phyloP scores from a whole-genome alignment of 2,888 invertebrate genomes.

The Labia minor region DNA sequence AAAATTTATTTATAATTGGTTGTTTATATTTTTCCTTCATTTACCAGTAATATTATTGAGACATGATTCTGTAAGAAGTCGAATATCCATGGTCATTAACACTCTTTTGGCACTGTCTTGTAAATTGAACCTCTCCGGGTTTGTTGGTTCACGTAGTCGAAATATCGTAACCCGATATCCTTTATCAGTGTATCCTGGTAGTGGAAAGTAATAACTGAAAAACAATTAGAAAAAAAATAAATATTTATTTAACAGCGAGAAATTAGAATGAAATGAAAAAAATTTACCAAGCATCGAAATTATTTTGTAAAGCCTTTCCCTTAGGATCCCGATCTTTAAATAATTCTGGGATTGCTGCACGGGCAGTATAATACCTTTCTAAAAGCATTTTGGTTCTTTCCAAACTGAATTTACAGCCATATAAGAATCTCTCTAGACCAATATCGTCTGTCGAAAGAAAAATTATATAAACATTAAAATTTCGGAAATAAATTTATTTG shows the following conservation, averaged over 20 bases:
- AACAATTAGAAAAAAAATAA: background rate
- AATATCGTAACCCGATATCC: slow-evolving; percentile 35
- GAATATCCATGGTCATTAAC: slow-evolving; percentile 35
- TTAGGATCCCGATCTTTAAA: slow-evolving; percentile 35
- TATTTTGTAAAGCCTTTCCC: slow-evolving; percentile 32
- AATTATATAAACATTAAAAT: background rate
- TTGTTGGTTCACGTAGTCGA: slow-evolving; percentile 30
- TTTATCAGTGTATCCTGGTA: slow-evolving; percentile 35
- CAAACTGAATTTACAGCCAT: slow-evolving; percentile 37
- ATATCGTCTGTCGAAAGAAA: slow-evolving; percentile 31
- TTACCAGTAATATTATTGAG: slow-evolving; percentile 34
- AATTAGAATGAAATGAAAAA: background rate
- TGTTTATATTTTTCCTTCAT: too few species aligned
- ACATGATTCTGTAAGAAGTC: slow-evolving; percentile 34
- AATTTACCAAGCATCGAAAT: slow-evolving; percentile 33
- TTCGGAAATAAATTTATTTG: background rate
- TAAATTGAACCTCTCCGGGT: slow-evolving; percentile 33
- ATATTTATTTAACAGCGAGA: background rate
- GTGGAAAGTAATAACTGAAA: slow-evolving; percentile 33
- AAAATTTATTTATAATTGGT: too few species aligned
- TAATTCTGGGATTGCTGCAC: slow-evolving; percentile 35
- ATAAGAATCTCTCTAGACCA: slow-evolving; percentile 35
- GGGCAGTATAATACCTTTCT: slow-evolving; percentile 35
- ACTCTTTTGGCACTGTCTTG: slow-evolving; percentile 32
- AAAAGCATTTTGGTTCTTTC: slow-evolving; percentile 35